Evolutionary conservation across 2,797 vertebrate species (phyloP).

Genomic region (Acrossocheilus fasciatus): DNA sequence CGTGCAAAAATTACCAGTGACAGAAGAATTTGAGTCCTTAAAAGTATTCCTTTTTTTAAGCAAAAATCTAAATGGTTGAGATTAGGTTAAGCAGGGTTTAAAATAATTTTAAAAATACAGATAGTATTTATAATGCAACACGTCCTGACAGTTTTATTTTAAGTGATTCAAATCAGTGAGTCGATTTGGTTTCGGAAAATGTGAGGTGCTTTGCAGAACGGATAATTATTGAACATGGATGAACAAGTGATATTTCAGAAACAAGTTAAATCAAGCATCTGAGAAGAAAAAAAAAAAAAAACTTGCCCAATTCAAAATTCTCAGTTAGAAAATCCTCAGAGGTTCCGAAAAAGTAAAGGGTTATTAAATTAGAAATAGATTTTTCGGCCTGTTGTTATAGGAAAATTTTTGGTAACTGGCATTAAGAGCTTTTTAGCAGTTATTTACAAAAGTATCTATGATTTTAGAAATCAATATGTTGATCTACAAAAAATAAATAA

Average conservation of each 20-base stretch:
- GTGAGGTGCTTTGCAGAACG: not conserved
- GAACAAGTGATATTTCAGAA: not conserved
- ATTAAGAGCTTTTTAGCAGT: not conserved
- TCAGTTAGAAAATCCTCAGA: not conserved
- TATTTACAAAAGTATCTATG: not conserved
- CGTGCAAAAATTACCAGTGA: not conserved
- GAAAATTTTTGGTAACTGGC: not conserved
- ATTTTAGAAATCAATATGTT: not conserved
- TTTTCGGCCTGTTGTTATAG: not conserved
- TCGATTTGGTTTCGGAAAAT: not conserved
- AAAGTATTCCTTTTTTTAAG: not conserved
- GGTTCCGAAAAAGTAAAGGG: not conserved
- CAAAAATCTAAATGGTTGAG: not conserved
- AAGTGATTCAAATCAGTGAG: not conserved
- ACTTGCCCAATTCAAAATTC: not conserved
- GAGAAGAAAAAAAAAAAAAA: not conserved
- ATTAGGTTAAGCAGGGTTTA: not conserved
- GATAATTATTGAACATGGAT: constrained; percentile 16
- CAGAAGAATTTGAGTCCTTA: not conserved
- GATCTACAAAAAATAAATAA: not conserved
- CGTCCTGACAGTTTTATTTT: not conserved
- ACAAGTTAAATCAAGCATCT: constrained; percentile 12
- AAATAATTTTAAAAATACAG: not conserved
- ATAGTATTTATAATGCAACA: not conserved
- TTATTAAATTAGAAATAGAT: not conserved